Conservation (phyloP, 2,888 invertebrate genomes). For the Noctua pronuba region DNA sequence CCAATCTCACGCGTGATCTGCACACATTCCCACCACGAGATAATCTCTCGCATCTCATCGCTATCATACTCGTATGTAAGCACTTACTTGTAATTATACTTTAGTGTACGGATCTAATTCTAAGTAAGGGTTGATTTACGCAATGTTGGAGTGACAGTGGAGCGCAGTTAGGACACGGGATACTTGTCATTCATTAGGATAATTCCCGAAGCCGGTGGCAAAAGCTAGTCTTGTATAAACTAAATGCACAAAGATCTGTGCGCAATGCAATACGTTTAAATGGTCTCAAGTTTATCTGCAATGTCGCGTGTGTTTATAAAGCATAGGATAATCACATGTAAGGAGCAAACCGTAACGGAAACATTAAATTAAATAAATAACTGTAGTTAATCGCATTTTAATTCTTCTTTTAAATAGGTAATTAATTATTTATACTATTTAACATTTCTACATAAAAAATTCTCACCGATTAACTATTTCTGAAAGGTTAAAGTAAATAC, state of each 20-base stretch:
- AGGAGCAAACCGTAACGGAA: background rate
- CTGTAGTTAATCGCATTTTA: background rate
- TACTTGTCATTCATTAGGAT: background rate
- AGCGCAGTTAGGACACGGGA: background rate
- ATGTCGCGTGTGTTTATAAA: background rate
- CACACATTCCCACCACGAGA: conserved; percentile 44
- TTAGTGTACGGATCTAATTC: background rate
- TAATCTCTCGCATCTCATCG: conserved; percentile 27
- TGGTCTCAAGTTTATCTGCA: background rate
- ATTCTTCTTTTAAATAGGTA: background rate
- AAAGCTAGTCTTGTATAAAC: background rate
- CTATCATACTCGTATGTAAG: conserved; percentile 35
- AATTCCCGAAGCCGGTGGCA: background rate
- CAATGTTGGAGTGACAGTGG: background rate
- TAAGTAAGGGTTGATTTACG: background rate
- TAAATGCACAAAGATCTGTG: background rate
- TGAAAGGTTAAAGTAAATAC: background rate
- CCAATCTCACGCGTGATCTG: conserved; percentile 56
- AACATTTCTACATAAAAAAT: background rate
- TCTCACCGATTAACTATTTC: background rate
- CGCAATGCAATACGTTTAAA: background rate
- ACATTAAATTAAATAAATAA: background rate
- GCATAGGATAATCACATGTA: background rate
- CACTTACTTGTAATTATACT: conserved; percentile 20
- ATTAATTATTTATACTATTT: background rate